Base-by-base conservation (phyloP, 1,140 invertebrate species). In the Aphelinus atriplicis region DNA sequence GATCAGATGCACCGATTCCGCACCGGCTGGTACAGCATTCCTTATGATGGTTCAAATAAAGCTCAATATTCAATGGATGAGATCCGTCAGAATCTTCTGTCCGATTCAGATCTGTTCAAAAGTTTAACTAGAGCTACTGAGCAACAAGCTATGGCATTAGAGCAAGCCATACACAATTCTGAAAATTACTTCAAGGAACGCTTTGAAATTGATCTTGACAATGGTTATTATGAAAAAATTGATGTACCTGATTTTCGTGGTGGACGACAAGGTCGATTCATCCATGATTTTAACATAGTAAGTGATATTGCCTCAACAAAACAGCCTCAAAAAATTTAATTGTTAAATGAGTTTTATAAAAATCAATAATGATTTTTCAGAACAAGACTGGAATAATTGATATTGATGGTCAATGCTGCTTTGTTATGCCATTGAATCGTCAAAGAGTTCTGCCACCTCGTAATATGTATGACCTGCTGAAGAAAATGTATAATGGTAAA, bases 321-420 rank as follows among this genome's bases (percentile, higher is more conserved):
- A 26, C 26, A 26, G 26, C 26, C 26, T 26, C 26, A 26, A 26
- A 26, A 26, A 26, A 26, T 26, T 26, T 26, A 26, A 26, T 26
- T 26, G 26, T 26, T 26, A 26, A 65, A 73, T 69, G 48, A 53
- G 71, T 64, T 79, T 73, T 79, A 10, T 77, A 26, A 26, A 26
- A 26, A 26, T 26, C 26, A 26, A 26, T 26, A 26, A 26, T 26
- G 26, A 26, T 64, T 79, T 84, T 86, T 9, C 73, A 90, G 90
- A 95, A 95, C 83, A 92, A 93, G 79, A 96, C 95, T 73, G 94
- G 93, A 78, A 97, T 98, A 77, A 92, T 97, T 76, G 96, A 97
- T 87, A 88, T 91, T 7, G 92, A 93, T 65, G 90, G 91, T 45
- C 84, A 88, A 62, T 91, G 93, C 26, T 98, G 96, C 87, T 98